Conservation (phyloP, 1,140 invertebrate genomes). For the Aricia agestis region DNA sequence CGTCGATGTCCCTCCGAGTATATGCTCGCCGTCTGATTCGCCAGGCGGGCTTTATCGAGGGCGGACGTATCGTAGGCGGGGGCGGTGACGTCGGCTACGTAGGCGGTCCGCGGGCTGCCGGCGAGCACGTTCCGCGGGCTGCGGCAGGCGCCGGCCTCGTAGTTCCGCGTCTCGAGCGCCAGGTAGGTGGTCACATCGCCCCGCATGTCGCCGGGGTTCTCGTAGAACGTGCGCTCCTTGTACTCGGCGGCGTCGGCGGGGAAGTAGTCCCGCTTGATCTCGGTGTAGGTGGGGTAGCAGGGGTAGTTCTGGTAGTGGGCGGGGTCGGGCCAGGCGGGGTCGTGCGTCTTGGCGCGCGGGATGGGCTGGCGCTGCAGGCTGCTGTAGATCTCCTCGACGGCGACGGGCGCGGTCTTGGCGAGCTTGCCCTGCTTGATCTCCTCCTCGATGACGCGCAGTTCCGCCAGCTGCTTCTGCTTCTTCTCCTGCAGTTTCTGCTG, state of each 20-base stretch:
- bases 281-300: constrained; percentile 61
- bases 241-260: too few relatives aligned
- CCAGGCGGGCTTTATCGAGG: constrained; percentile 42
- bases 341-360: constrained; percentile 77
- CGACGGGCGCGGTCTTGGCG: constrained; percentile 71
- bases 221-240: constrained; percentile 52
- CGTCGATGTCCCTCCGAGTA: constrained; percentile 56
- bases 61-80: constrained; percentile 49
- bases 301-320: constrained; percentile 67
- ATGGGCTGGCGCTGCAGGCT: constrained; percentile 78
- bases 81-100: constrained; percentile 47
- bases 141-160: constrained; percentile 53
- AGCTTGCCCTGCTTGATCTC: constrained; percentile 91
- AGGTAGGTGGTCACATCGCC: constrained; percentile 48
- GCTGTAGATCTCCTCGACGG: constrained; percentile 73
- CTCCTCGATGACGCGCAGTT: constrained; percentile 88
- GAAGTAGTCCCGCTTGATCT: constrained; percentile 59
- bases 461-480: constrained; percentile 90
- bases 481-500: constrained; percentile 92
- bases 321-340: constrained; percentile 55
- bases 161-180: constrained; percentile 47
- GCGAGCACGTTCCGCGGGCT: constrained; percentile 36
- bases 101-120: constrained; percentile 39
- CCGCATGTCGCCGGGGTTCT: constrained; percentile 54
- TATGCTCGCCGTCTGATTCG: constrained; percentile 37